Base-by-base conservation (phyloP, 2,113 vertebrate genomes). In the Chaetodon trifascialis region DNA sequence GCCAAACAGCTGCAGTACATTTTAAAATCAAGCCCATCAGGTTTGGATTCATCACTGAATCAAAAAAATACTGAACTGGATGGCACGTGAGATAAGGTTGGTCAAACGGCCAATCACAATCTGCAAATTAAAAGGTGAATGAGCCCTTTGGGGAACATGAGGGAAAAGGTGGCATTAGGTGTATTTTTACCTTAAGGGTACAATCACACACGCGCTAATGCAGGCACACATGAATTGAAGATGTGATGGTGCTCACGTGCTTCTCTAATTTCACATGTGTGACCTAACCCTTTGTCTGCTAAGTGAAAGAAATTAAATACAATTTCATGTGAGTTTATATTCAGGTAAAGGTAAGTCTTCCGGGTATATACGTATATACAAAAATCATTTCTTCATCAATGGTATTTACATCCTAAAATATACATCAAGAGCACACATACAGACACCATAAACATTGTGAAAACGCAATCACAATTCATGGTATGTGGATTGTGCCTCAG, bases 391-490 rank as follows among this genome's bases (percentile, higher is more conserved):
- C 68, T 47, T 78, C 63, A 81, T 85, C 65, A 83, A 70, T 51
- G 16, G 47, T 30, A 67, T 73, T 80, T 75, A 40, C 42, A 55
- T 66, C 9, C 16, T 36, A 47, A 67, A 51, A 72, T 34, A n/a
- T 14, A 79, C 71, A 63, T 62, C 6, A n/a, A 55, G 51, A 66
- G 68, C 38, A 64, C 25, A 64, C 54, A 60, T 25, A 73, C n/a
- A 54, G 16, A 47, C 49, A 56, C 15, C 21, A 60, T 72, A 60
- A 44, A 46, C 52, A 46, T 23, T 19, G 47, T 71, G 81, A 68
- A 86, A 91, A 86, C 84, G 46, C 63, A 82, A 80, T 88, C 76
- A 83, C 40, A 73, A 51, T 66, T 65, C 68, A 49, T 59, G 4
- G 47, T 66, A 36, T 42, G 77, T 15, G 73, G 56, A 36, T 67